Base-by-base conservation (phyloP, 2,797 vertebrate species). In the Typhlichthys eigenmanni region DNA sequence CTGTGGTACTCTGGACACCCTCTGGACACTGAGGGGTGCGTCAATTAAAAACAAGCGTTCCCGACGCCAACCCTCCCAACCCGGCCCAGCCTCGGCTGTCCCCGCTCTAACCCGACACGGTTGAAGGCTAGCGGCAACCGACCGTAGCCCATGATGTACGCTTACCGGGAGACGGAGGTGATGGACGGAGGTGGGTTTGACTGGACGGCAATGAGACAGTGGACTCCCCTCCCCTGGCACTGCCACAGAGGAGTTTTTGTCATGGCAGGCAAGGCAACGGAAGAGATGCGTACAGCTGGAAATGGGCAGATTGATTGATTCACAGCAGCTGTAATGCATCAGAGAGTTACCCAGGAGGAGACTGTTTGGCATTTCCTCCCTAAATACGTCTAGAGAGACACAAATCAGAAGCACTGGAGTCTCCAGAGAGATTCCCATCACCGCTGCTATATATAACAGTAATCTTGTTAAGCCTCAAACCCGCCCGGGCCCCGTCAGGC, bases 1-100 rank as follows among this genome's bases (percentile, higher is more conserved):
- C 73, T 85, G 85, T 90, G 87, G 92, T 92, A 88, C 92, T 92
- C 88, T 58, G 78, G 24, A 92, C 91, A 92, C 87, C 92, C 90
- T 89, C 81, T n/a, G 48, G 77, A 72, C 82, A 66, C 61, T 73
- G 87, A 91, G 82, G 80, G 86, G 79, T 90, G 86, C 86, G 92
- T 93, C 92, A 89, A 92, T 92, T 91, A 93, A 29, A 85, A 89
- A 87, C 72, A 63, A 88, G 83, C 47, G 49, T 76, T 68, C 84
- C 74, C 57, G 71, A 80, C 68, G 67, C 54, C 0, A 16, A 58
- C 60, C 80, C 67, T 53, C 49, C 32, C 67, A 60, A 65, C 69
- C n/a, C 62, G 57, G 24, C 74, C 54, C 61, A 2, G 69, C 63
- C 62, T 65, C 79, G 72, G 79, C 60, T 64, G 60, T 38, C 74